phyloP scores from a whole-genome alignment of 1,140 invertebrate genomes.

The Neotoxoptera formosana region DNA sequence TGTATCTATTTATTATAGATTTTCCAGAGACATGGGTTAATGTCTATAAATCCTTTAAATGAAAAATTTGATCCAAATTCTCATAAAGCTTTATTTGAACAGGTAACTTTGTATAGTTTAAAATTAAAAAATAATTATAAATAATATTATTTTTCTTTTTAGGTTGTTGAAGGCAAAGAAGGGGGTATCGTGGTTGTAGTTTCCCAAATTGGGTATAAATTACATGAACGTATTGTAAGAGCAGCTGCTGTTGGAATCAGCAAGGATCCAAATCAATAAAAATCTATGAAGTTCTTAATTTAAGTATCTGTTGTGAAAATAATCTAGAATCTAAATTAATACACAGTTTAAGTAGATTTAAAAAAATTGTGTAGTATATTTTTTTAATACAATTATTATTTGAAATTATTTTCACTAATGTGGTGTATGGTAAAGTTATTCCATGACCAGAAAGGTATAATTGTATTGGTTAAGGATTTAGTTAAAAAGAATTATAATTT shows the following conservation, averaged over 20 bases:
- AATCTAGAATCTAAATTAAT: neutral
- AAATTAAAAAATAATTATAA: neutral
- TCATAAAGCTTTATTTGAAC: slow-evolving; percentile 95
- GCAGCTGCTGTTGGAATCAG: slow-evolving; percentile 97
- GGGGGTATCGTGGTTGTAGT: slow-evolving; percentile 89
- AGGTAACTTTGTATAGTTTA: slow-evolving; percentile 67
- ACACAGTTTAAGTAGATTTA: neutral
- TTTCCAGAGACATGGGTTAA: slow-evolving; percentile 89
- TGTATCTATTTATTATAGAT: slow-evolving; percentile 68
- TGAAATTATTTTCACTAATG: neutral
- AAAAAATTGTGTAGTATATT: neutral
- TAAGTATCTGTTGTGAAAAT: neutral
- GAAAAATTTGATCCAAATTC: slow-evolving; percentile 97
- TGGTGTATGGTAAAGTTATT: neutral
- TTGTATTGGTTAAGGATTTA: neutral
- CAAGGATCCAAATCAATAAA: slow-evolving; percentile 66
- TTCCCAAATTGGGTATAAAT: slow-evolving; percentile 94
- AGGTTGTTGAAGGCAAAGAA: slow-evolving; percentile 81
- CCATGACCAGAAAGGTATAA: neutral
- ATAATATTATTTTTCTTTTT: slow-evolving; percentile 63
- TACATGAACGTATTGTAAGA: slow-evolving; percentile 90
- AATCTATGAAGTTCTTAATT: neutral
- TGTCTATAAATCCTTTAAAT: slow-evolving; percentile 83
- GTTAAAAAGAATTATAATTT: neutral
- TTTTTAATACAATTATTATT: neutral